Evolutionary conservation across 1,140 invertebrate species (phyloP).

Genomic region (Zaprionus lachaisei): DNA sequence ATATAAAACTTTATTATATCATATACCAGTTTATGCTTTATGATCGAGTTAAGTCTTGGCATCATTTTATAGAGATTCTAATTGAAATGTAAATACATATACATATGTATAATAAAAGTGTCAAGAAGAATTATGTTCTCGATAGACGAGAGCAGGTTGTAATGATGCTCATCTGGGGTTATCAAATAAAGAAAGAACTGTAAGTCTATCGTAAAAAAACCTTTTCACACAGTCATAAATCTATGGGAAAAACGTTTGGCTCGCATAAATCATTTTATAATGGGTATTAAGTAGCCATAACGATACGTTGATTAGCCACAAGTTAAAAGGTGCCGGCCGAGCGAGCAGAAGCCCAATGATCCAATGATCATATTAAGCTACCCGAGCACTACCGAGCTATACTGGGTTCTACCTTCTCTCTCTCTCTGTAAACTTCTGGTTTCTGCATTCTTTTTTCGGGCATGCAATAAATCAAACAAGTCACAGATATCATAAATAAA

Average conservation of each 20-base stretch:
- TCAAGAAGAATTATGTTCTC: neutral
- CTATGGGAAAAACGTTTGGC: slow-evolving; percentile 47
- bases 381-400: neutral
- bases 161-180: slow-evolving; percentile 16
- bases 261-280: slow-evolving; percentile 71
- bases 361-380: slow-evolving; percentile 15
- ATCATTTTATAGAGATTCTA: neutral
- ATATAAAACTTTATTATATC: neutral
- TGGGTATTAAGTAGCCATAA: slow-evolving; percentile 54
- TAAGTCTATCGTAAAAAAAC: slow-evolving; percentile 44
- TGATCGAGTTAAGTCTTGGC: neutral
- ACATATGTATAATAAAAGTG: neutral
- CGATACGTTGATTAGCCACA: slow-evolving; percentile 35
- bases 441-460: slow-evolving; percentile 38
- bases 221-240: slow-evolving; percentile 79
- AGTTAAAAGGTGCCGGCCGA: slow-evolving; percentile 66
- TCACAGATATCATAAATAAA: slow-evolving; percentile 47
- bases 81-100: neutral
- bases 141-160: neutral
- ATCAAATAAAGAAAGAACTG: neutral
- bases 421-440: slow-evolving; percentile 10
- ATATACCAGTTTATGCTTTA: neutral
- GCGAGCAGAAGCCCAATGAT: slow-evolving; percentile 13
- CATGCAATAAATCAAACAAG: slow-evolving; percentile 68
- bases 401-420: too few species aligned